A percentile compares a stretch with the other conserved stretches of the same genome.
Conservation (phyloP, 1,140 invertebrate genomes). For the Lepidurus couesii region DNA sequence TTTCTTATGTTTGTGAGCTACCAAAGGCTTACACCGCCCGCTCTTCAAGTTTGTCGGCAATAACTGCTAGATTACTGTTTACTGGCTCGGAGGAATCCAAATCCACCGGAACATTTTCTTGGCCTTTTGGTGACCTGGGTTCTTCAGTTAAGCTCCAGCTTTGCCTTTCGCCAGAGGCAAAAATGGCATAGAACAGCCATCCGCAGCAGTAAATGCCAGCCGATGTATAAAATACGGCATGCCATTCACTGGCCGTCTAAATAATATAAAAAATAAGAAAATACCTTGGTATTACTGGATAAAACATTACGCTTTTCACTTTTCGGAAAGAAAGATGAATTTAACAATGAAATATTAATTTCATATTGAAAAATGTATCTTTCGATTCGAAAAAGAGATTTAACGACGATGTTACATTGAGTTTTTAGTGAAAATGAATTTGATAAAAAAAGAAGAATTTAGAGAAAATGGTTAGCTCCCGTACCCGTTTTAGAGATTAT, state of each 20-base stretch:
- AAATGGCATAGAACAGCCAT: constrained; percentile 68
- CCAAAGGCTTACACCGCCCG: neutral
- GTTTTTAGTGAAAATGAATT: neutral
- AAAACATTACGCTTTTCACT: no score
- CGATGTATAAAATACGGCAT: constrained; percentile 74
- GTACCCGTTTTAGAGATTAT: constrained; percentile 22
- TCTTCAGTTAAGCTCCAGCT: constrained; percentile 52
- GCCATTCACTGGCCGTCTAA: constrained; percentile 69
- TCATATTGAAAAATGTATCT: neutral
- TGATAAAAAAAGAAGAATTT: neutral
- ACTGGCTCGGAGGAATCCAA: neutral
- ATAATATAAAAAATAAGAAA: constrained; percentile 41
- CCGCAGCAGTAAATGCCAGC: constrained; percentile 69
- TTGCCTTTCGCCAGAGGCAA: constrained; percentile 72
- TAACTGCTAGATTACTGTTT: neutral
- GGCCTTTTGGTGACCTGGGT: neutral
- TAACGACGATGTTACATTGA: neutral
- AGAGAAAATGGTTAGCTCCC: neutral
- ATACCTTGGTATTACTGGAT: neutral
- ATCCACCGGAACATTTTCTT: neutral
- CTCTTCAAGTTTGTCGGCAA: neutral
- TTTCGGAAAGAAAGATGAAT: constrained; percentile 24
- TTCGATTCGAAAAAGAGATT: neutral
- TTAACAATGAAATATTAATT: constrained; percentile 12
- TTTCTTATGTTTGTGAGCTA: constrained; percentile 41